Conservation (phyloP, 2,113 vertebrate genomes). For the Acrocephalus kingi region DNA sequence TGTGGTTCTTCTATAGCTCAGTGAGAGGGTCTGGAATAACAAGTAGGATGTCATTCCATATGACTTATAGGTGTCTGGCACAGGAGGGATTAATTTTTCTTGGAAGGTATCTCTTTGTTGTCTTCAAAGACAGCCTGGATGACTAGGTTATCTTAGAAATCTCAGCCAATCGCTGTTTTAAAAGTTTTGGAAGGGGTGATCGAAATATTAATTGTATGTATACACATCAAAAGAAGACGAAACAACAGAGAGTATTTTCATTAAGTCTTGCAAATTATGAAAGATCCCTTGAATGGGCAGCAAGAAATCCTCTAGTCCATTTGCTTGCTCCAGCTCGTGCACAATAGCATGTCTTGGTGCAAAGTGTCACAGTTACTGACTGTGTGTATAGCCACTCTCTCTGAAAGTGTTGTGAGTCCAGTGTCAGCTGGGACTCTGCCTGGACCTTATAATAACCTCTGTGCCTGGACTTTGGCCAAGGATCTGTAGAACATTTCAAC, state of each 20-base stretch:
- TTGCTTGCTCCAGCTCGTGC: not conserved
- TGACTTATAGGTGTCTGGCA: not conserved
- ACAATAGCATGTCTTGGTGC: not conserved
- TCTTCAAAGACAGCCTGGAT: not conserved
- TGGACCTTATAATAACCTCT: not conserved
- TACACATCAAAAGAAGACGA: not conserved
- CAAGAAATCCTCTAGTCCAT: not conserved
- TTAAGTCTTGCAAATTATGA: not conserved
- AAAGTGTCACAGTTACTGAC: not conserved
- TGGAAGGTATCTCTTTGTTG: not conserved
- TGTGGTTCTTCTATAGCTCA: not conserved
- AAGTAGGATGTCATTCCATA: not conserved
- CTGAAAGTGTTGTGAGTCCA: accelerated
- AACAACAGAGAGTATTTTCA: not conserved
- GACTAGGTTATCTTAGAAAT: not conserved
- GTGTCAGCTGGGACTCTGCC: not conserved
- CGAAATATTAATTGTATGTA: not conserved
- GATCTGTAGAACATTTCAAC: conserved; percentile 27
- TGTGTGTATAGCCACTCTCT: accelerated
- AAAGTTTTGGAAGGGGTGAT: not conserved
- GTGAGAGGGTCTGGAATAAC: not conserved
- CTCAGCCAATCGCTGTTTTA: not conserved
- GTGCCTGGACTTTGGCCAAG: conserved; percentile 6
- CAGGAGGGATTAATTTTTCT: not conserved
- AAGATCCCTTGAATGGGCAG: not conserved